Base-by-base conservation (phyloP, 1,140 invertebrate species). In the Caenorhabditis briggsae region DNA sequence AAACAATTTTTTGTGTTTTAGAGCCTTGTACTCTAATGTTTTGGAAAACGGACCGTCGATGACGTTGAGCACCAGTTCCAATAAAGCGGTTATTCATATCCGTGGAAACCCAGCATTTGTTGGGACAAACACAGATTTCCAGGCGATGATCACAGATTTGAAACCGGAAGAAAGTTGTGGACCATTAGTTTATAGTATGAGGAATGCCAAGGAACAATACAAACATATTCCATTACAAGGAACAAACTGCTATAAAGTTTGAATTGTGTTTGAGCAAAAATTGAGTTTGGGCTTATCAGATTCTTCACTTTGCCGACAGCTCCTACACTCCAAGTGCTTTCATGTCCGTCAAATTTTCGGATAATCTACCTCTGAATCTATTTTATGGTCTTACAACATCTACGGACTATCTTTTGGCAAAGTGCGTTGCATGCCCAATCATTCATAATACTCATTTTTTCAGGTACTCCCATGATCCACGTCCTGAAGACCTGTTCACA, bases 1-100 rank as follows among this genome's bases (percentile, higher is more conserved):
- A 9, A 70, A 18, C 16, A n/a, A 43, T 46, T 70, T 18, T 70
- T 25, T 64, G 65, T 50, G 46, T 20, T 78, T 50, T 23, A 78
- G 70, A 50, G 70, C 46, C 11, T 50, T 78, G 18, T 78, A 78
- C 20, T 78, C 70, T 12, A 78, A 78, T 23, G 14, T 50, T 9
- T 23, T 78, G 11, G 70, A 78, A 14, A 78, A 78, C 50, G 70
- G 43, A 14, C 11, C 16, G 12, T 78, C 43, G 0, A 12, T 78
- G 46, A 9, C 8, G 20, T 53, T 78, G 18, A 78, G 46, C n/a
- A 50, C 70, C 48, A 50, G 2, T 25, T 50, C 18, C 14, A 5
- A 78, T 0, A 78, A 78, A 50, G 70, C 70, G 0, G n/a, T 78
- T 20, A 43, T 78, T 20, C 70, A 78, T 50, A 50, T 78, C 33